Evolutionary conservation across 2,888 invertebrate genomes (phyloP).

Genomic region (Pyrocoelia pectoralis): DNA sequence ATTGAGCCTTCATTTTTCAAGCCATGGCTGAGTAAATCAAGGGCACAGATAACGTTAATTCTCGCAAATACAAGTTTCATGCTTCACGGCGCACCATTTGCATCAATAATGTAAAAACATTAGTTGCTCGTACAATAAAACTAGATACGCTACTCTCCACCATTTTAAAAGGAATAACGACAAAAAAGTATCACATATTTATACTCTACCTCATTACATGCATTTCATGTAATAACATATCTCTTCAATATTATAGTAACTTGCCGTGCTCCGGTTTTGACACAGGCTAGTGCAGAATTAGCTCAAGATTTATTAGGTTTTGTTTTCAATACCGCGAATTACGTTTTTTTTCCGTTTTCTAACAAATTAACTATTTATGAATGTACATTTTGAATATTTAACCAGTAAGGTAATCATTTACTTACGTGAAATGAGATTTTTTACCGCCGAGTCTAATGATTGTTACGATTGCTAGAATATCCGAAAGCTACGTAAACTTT

Average conservation of each 20-base stretch:
- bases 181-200: neutral
- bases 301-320: no score
- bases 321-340: no score
- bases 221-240: neutral
- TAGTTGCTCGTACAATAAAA: neutral
- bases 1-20: slow-evolving; percentile 5
- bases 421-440: no score
- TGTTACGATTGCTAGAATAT: no score
- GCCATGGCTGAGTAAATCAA: slow-evolving; percentile 11
- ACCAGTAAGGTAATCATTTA: no score
- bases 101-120: slow-evolving; percentile 14
- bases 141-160: neutral
- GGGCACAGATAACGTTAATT: slow-evolving; percentile 7
- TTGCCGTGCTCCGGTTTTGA: neutral
- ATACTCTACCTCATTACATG: slow-evolving; percentile 1
- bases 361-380: no score
- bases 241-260: neutral
- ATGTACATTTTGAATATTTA: no score
- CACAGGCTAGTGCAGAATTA: neutral
- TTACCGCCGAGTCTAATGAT: no score
- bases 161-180: neutral
- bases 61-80: slow-evolving; percentile 17
- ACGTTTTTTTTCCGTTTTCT: no score
- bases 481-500: no score
- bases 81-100: slow-evolving; percentile 19